Evolutionary conservation across 2,113 vertebrate species (phyloP), one percentile per base, ranked within the genome.

Genomic region (Actinemys pallida): DNA sequence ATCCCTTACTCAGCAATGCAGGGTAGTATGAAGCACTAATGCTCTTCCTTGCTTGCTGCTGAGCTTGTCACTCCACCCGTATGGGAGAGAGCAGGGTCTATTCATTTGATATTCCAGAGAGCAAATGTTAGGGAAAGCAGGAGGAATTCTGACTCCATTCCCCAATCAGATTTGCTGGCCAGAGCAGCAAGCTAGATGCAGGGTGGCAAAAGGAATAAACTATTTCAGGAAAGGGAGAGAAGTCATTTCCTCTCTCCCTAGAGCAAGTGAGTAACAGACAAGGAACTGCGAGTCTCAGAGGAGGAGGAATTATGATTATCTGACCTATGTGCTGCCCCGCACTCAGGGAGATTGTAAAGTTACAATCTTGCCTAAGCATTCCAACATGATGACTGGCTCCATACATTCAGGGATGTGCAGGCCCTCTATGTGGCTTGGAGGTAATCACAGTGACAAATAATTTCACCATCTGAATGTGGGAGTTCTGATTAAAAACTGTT

Each of bases 401-500:
- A 47, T 80, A 59, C 2, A n/a, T 0, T 0, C 1, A 39, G n/a
- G 50, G 24, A 1, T 81, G 19, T 0, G 4, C 69, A 53, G 80
- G 27, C 24, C 31, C 1, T 1, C 45, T 2, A 2, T 25, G 50
- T 56, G 85, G 49, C 42, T 24, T n/a, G 10, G 5, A 0, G 2
- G 10, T 81, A 31, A 35, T 1, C 0, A 49, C 50, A n/a, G 12
- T 0, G 13, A 47, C 39, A 39, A 12, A 69, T 39, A n/a, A 9
- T 24, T 54, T 65, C 65, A 25, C 79, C 52, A n/a, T 52, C 69
- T 82, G 59, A 56, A 6, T 25, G 92, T 83, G 0, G 25, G 42
- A 69, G 9, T 19, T 22, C 62, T 83, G 83, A 92, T 92, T 62
- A 92, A 83, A 8, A 94, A 56, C 1, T n/a, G 20, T 84, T 56